Evolutionary conservation across 2,113 vertebrate genomes (phyloP), one percentile per base, ranked within the genome.

Genomic region (Syngnathus scovelli): DNA sequence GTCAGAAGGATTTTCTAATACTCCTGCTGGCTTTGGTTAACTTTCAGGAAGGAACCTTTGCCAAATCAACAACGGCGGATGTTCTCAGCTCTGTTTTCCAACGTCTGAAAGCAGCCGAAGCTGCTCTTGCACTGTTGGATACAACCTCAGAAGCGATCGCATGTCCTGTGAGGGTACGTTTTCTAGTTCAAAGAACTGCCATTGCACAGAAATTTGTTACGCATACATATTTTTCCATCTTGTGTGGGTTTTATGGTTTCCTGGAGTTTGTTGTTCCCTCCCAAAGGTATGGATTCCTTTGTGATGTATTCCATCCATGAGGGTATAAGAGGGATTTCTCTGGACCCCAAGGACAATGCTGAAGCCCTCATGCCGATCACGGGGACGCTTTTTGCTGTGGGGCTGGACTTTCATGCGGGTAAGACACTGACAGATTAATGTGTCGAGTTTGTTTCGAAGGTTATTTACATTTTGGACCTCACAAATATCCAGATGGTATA

Each of bases 321-420:
- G 89, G 97, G 96, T 75, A 93, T 99, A 78, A 88, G 95, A 52
- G 97, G 97, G 69, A 93, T 99, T 55, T 89, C 94, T 78, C 90
- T 99, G 4, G 97, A 99, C 68, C 95, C 96, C 59, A 92, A 84
- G 78, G 97, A 99, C 85, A 95, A 94, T 89, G 93, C 81, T 37
- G 97, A 99, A 81, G 93, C 95, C 39, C 89, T 99, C 82, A 98
- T 99, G 95, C 95, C 96, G 9, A 89, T 99, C 81, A 96, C 94
- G 48, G 95, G 96, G 69, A 89, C 95, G 9, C 93, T 96, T 3
- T 98, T 99, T 90, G 96, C 97, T 67, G 97, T 99, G 36, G 96
- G 95, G 61, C 93, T 99, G 73, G 97, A 98, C 78, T 99, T 98
- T 71, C 95, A 99, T 85, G 96, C 96, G 89, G 96, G 97, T 98